Evolutionary conservation across 2,888 invertebrate species (phyloP).

Genomic region (Operophtera brumata): DNA sequence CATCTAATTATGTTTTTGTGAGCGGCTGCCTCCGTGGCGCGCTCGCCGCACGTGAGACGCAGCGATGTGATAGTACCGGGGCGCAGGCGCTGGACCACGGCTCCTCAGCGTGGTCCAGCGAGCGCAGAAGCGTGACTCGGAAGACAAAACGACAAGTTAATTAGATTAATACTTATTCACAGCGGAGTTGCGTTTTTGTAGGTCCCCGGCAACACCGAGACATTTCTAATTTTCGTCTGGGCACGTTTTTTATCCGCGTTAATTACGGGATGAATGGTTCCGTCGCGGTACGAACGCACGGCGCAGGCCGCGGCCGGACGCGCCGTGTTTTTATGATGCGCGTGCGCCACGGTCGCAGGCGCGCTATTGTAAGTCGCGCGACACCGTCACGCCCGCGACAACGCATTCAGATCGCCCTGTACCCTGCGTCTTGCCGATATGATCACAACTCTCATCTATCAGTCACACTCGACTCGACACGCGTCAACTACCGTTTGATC

Average conservation of each 20-base stretch:
- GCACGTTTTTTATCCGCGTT: constrained; percentile 68
- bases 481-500: neutral
- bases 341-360: constrained; percentile 59
- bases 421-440: constrained; percentile 8
- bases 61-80: neutral
- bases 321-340: constrained; percentile 51
- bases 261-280: constrained; percentile 73
- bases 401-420: constrained; percentile 19
- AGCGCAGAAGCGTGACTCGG: constrained; percentile 38
- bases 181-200: constrained; percentile 56
- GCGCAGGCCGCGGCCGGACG: constrained; percentile 27
- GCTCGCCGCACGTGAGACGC: neutral
- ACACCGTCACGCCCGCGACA: constrained; percentile 9
- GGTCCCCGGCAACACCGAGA: constrained; percentile 57
- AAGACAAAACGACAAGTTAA: constrained; percentile 65
- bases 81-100: constrained; percentile 11
- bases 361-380: constrained; percentile 27
- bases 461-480: constrained; percentile 24
- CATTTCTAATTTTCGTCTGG: constrained; percentile 73
- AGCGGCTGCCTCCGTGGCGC: neutral
- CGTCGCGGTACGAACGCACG: constrained; percentile 42
- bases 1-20: constrained; percentile 54
- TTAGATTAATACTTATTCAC: constrained; percentile 70
- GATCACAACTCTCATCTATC: constrained; percentile 18
- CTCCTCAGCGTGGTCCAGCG: constrained; percentile 13